Conservation (phyloP, 2,113 vertebrate species). For the Mastomys natalensis region DNA sequence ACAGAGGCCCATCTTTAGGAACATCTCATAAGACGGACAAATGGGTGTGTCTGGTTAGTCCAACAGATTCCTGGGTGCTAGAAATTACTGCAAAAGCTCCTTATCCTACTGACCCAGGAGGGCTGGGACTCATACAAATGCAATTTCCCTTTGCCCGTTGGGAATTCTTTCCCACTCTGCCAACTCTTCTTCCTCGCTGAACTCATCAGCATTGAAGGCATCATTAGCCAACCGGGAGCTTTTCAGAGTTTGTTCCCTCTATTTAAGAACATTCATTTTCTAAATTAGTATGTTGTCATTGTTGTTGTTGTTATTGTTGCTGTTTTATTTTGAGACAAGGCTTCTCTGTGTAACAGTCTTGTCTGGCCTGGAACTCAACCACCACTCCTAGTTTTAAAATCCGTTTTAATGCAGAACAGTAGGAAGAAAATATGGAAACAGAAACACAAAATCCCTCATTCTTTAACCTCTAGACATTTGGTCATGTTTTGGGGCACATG, state of each 20-base stretch:
- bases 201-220: neutral
- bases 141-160: neutral
- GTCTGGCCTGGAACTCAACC: neutral
- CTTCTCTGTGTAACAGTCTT: neutral
- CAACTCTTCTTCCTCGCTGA: neutral
- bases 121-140: neutral
- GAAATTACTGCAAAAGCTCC: neutral
- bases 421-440: neutral
- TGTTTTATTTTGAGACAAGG: neutral
- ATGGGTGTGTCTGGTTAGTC: neutral
- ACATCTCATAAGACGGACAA: neutral
- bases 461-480: neutral
- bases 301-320: neutral
- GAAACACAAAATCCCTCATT: neutral
- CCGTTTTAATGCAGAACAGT: neutral
- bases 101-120: neutral
- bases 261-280: constrained; percentile 26
- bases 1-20: neutral
- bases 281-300: neutral
- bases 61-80: neutral
- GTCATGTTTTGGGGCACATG: neutral
- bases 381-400: neutral
- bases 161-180: no score
- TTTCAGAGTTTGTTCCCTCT: neutral
- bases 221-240: neutral